Conservation (phyloP, 37 sponge, comb jelly and placozoan genomes). For the Diacarnus erythraeanus region DNA sequence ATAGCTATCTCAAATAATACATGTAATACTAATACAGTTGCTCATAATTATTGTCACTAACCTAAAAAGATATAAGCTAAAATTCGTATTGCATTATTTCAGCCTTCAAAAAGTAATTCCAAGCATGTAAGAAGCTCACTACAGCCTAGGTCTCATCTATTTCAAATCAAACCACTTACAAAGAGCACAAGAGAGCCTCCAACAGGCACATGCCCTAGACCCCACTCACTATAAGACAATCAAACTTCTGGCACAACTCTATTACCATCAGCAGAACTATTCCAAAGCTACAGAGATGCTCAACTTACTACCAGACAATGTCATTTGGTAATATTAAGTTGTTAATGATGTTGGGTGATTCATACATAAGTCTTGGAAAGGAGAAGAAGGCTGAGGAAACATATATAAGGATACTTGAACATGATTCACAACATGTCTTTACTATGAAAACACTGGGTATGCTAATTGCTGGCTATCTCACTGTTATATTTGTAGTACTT, state of each 20-base stretch:
- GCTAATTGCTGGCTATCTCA: too few relatives aligned
- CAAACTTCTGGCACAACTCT: constrained; percentile 7
- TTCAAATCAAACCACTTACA: constrained; percentile 10
- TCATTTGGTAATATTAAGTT: not conserved
- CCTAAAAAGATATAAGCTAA: not conserved
- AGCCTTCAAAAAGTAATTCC: constrained; percentile 31
- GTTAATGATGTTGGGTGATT: not conserved
- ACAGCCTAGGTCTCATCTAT: constrained; percentile 39
- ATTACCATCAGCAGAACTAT: constrained; percentile 4
- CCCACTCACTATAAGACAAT: constrained; percentile 34
- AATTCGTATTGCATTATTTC: not conserved
- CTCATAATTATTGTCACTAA: constrained; percentile 11
- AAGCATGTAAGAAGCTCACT: constrained; percentile 16
- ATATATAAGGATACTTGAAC: not conserved
- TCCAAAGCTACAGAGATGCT: not conserved
- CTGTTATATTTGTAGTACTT: too few relatives aligned
- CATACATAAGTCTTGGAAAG: constrained; percentile 1
- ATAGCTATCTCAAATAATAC: too few relatives aligned
- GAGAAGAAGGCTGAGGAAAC: constrained; percentile 9
- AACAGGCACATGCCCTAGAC: constrained; percentile 19
- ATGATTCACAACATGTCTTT: constrained; percentile 28
- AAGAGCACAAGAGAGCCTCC: constrained; percentile 31
- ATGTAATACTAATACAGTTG: not conserved
- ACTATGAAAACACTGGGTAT: constrained; percentile 53
- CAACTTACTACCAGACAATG: not conserved